phyloP scores from a whole-genome alignment of 2,888 invertebrate genomes.

The Amphipoea lucens region DNA sequence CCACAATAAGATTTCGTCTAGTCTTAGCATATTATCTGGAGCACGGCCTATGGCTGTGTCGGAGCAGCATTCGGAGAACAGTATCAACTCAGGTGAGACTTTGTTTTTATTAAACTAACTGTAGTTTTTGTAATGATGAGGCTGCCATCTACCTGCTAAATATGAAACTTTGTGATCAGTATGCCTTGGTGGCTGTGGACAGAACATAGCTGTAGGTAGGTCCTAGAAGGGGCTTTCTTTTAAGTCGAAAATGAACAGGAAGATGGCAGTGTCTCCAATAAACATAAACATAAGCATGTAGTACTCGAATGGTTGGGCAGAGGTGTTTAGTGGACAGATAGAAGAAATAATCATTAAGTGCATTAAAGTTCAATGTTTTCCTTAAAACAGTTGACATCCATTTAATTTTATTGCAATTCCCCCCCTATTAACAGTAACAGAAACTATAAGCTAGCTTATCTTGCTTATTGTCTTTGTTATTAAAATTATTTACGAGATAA shows the following conservation, averaged over 20 bases:
- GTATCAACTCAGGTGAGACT: constrained; percentile 85
- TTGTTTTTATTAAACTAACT: background rate
- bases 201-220: background rate
- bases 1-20: constrained; percentile 90
- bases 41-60: constrained; percentile 88
- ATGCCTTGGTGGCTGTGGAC: background rate
- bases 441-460: background rate
- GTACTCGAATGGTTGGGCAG: background rate
- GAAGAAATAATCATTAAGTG: background rate
- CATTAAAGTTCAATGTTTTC: background rate
- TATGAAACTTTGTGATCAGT: background rate
- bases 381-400: background rate
- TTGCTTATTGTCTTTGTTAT: background rate
- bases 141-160: constrained; percentile 42
- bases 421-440: background rate
- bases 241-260: background rate
- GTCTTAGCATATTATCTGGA: constrained; percentile 88
- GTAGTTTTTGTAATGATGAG: background rate
- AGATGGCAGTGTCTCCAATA: constrained; percentile 36
- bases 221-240: background rate
- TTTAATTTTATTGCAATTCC: background rate
- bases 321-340: background rate
- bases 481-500: background rate
- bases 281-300: too few species aligned
- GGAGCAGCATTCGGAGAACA: constrained; percentile 87